Conservation (phyloP, 2,113 vertebrate species). For the Ursus arctos region DNA sequence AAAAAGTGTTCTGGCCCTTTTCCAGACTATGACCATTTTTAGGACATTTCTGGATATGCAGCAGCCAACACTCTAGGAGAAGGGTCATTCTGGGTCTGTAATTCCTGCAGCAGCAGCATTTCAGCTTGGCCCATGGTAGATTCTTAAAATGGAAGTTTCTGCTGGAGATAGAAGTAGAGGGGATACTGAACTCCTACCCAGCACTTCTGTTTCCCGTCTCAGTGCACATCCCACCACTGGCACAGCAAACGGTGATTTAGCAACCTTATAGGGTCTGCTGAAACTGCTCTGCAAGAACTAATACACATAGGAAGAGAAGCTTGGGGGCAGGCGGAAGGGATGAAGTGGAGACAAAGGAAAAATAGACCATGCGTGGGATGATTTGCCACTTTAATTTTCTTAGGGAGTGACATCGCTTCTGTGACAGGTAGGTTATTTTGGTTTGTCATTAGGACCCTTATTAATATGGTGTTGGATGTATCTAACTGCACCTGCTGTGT, state of each 20-base stretch:
- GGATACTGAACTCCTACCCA: neutral
- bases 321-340: neutral
- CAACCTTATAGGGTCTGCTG: neutral
- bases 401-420: slow-evolving; percentile 38
- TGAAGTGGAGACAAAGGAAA: neutral
- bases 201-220: neutral
- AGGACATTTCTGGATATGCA: neutral
- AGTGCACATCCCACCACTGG: neutral
- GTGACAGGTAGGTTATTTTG: slow-evolving; percentile 70
- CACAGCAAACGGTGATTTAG: neutral
- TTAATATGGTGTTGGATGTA: slow-evolving; percentile 53
- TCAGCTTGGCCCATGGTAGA: neutral
- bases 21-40: neutral
- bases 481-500: slow-evolving; percentile 68
- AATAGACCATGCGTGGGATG: neutral
- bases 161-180: neutral
- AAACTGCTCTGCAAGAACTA: neutral
- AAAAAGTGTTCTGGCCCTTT: neutral
- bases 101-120: neutral
- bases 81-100: neutral
- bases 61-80: neutral
- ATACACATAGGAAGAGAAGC: neutral
- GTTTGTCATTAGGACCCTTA: slow-evolving; percentile 72
- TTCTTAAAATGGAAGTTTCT: neutral
- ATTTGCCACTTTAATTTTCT: slow-evolving; percentile 66